These are phyloP conservation scores for Gephyroberyx darwinii DNA, from an alignment of 2,797 vertebrate species.

Conservation along the genomic window DNA sequence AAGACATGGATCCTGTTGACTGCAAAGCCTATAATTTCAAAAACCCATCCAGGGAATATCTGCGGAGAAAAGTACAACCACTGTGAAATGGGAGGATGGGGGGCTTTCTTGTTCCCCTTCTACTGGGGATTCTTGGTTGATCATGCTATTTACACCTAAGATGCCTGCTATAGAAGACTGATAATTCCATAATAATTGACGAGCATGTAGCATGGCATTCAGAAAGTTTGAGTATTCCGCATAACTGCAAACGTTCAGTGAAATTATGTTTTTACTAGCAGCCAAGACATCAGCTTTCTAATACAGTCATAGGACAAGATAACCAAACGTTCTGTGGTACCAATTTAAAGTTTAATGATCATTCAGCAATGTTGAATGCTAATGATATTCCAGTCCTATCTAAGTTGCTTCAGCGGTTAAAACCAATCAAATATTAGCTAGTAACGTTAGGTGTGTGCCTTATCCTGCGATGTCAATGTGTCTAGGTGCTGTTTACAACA, in stretches of 20 bases:
- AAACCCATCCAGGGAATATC: conserved; percentile 57
- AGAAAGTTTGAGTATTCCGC: too few species aligned
- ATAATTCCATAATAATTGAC: too few species aligned
- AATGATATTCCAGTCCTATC: neutral
- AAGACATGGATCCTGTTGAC: conserved; percentile 84
- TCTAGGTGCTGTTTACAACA: neutral
- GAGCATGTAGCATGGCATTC: too few species aligned
- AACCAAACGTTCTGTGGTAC: too few species aligned
- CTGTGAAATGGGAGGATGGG: neutral
- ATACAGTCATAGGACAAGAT: too few species aligned
- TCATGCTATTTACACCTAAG: too few species aligned
- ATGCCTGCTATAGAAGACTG: neutral
- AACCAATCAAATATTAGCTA: neutral
- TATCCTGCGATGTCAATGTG: neutral
- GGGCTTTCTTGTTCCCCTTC: neutral
- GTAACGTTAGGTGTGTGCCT: neutral
- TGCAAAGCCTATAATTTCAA: conserved; percentile 63
- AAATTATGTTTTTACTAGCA: too few species aligned
- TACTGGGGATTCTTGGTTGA: neutral
- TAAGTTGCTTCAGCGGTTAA: neutral
- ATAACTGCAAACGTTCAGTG: too few species aligned
- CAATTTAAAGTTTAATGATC: too few species aligned
- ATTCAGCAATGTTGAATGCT: too few species aligned
- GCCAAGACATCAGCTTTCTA: too few species aligned
- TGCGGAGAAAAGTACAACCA: conserved; percentile 44